phyloP scores from a whole-genome alignment of 2,888 invertebrate genomes.

The Dioctria linearis region DNA sequence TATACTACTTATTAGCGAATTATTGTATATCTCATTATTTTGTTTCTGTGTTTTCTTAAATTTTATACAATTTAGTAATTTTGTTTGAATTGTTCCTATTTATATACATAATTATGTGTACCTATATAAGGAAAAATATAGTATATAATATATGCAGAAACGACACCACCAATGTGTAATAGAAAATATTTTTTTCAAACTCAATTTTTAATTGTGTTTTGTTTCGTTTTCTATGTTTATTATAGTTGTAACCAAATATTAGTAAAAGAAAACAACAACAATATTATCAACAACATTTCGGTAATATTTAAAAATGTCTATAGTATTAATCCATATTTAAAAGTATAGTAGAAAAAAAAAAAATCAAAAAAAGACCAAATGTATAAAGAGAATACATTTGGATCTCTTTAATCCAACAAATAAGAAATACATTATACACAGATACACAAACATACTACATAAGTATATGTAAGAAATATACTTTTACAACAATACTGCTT shows the following conservation, averaged over 20 bases:
- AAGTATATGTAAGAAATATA: constrained; percentile 33
- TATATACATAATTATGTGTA: not conserved
- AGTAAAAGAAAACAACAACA: constrained; percentile 7
- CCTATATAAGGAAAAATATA: constrained; percentile 8
- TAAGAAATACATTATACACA: constrained; percentile 12
- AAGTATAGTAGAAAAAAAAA: constrained; percentile 8
- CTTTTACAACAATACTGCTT: constrained; percentile 49
- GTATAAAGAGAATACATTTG: constrained; percentile 11
- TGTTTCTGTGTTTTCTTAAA: constrained; percentile 6
- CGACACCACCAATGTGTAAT: constrained; percentile 38
- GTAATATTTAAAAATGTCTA: constrained; percentile 26
- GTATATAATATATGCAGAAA: constrained; percentile 11
- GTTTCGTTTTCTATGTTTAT: not conserved
- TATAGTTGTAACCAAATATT: not conserved
- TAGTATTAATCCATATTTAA: constrained; percentile 35
- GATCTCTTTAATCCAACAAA: not conserved
- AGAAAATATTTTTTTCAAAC: constrained; percentile 19
- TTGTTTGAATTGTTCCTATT: constrained; percentile 38
- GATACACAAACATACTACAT: constrained; percentile 18
- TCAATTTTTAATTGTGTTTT: not conserved
- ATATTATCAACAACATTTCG: constrained; percentile 17
- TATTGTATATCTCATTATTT: constrained; percentile 8
- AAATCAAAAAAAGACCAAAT: constrained; percentile 11
- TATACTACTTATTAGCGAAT: too few relatives aligned
- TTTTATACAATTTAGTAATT: not conserved